phyloP scores from a whole-genome alignment of 2,113 vertebrate genomes.

The Oenanthe melanoleuca region DNA sequence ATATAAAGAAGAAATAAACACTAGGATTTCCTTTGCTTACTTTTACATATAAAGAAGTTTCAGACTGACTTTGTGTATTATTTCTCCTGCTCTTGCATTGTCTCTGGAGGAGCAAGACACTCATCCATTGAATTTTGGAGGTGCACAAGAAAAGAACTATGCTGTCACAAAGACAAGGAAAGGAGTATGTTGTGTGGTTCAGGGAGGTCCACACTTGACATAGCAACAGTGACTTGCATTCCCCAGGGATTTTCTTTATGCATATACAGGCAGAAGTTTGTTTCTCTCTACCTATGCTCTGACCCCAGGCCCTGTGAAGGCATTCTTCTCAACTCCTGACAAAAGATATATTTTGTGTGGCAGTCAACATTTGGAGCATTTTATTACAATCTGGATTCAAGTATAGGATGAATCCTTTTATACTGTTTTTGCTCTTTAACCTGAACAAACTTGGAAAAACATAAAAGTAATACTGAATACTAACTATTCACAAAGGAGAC shows the following conservation, averaged over 20 bases:
- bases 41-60: neutral
- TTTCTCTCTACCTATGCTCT: neutral
- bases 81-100: rapidly evolving
- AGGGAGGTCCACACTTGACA: neutral
- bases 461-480: neutral
- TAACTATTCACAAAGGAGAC: neutral
- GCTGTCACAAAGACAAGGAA: neutral
- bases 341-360: neutral
- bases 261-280: neutral
- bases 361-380: neutral
- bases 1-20: neutral
- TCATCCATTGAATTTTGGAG: neutral
- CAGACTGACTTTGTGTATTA: neutral
- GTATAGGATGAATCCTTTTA: neutral
- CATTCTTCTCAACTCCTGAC: neutral
- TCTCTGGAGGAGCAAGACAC: neutral
- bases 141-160: neutral
- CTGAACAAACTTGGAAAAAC: neutral
- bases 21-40: neutral
- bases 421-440: neutral
- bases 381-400: neutral
- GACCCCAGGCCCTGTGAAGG: neutral
- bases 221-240: neutral
- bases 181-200: neutral
- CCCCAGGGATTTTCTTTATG: neutral